Evolutionary conservation across 2,888 invertebrate genomes (phyloP), one percentile per base, ranked within the genome.

Genomic region (Megalurothrips usitatus): DNA sequence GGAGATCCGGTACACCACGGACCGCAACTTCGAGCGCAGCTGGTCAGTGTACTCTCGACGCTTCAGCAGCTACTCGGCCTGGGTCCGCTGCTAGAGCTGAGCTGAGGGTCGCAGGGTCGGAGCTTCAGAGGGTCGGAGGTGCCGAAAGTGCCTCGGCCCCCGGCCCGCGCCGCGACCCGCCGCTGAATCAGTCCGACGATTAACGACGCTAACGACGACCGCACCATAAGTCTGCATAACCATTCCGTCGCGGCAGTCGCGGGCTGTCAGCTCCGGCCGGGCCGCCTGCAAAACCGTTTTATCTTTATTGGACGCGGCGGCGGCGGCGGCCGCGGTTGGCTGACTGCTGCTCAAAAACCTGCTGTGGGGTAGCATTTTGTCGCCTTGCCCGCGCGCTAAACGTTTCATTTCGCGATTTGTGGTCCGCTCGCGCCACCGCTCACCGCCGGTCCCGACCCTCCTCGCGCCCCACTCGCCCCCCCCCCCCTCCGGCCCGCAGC

Each of bases 1-100:
- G 82, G 85, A 87, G 34, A 86, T 88, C 43, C 86, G 86, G 6
- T 89, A 88, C 85, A 85, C 87, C 82, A 86, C 87, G 12, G 84
- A 84, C 78, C 83, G 83, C 75, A 81, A 83, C 47, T 79, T 81
- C 1, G 79, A 78, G n/a, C 82, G 83, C 8, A 85, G 85, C 84
- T 88, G 88, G 89, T 88, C 85, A 84, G 81, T 52, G 80, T 26
- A 6, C 14, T 6, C 34, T 6, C 34, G 34, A 43, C 34, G 34
- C 3, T 6, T 4, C 34, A 4, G 34, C 6, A 43, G 34, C 34
- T 2, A 2, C 6, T 43, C 2, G 34, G 34, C 34, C 34, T 4
- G 34, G 34, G 6, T 43, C n/a, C n/a, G 34, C 34, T 43, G 34
- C 34, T 43, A n/a, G 34, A 43, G 34, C 34, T 4, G 34, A n/a